These are phyloP conservation scores for Ctenomys sociabilis DNA, from an alignment of 2,113 vertebrate species.

Conservation along the genomic window DNA sequence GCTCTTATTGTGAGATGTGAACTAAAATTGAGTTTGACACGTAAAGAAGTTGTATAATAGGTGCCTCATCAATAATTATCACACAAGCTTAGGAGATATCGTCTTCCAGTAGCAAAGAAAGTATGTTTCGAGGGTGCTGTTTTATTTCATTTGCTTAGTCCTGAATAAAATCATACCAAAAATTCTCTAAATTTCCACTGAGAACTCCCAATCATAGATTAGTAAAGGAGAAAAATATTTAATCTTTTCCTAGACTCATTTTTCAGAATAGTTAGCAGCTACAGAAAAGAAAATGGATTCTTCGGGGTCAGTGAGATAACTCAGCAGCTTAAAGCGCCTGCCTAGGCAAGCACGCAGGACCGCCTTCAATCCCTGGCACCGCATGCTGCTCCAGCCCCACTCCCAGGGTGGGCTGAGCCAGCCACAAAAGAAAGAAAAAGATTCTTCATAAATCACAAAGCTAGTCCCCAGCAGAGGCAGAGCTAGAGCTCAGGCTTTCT, in stretches of 20 bases:
- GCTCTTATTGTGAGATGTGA: neutral
- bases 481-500: neutral
- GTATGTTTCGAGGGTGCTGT: neutral
- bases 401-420: too few relatives aligned
- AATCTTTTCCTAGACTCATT: neutral
- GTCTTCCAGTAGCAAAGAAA: neutral
- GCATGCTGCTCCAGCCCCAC: too few relatives aligned
- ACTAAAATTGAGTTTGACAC: neutral
- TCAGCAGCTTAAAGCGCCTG: too few relatives aligned
- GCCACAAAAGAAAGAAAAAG: neutral
- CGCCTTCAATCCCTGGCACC: too few relatives aligned
- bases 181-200: neutral
- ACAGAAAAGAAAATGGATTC: neutral
- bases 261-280: neutral
- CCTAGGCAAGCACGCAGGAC: too few relatives aligned
- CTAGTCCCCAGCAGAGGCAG: neutral
- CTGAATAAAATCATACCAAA: conserved; percentile 19
- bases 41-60: neutral
- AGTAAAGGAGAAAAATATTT: conserved; percentile 21
- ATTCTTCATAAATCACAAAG: neutral
- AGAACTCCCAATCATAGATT: neutral
- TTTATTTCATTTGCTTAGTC: neutral
- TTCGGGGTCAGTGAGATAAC: neutral
- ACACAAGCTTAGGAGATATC: neutral
- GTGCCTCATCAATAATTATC: neutral